These are phyloP conservation scores for Drosophila fuyamai DNA, from an alignment of 1,140 invertebrate species.

Conservation along the genomic window DNA sequence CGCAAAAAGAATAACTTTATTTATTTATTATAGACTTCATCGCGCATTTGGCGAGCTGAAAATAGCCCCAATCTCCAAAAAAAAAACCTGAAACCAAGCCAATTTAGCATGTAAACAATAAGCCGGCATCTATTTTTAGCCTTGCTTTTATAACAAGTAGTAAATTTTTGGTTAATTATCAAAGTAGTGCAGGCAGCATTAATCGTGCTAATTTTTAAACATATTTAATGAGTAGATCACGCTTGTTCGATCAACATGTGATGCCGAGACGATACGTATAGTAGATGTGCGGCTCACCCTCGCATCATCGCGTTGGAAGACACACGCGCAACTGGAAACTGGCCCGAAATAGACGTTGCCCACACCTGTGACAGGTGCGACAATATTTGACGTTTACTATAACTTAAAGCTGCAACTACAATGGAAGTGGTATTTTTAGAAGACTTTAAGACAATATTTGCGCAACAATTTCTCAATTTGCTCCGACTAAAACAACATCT, in stretches of 20 bases:
- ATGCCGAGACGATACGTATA: constrained; percentile 24
- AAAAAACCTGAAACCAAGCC: constrained; percentile 3
- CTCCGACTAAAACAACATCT: constrained; percentile 40
- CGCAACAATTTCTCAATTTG: constrained; percentile 39
- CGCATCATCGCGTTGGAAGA: constrained; percentile 4
- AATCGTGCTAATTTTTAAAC: constrained; percentile 50
- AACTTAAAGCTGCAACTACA: constrained; percentile 46
- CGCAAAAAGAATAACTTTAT: neutral
- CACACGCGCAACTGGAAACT: constrained; percentile 31
- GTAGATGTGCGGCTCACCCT: constrained; percentile 25
- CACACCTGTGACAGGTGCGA: constrained; percentile 59
- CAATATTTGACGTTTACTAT: constrained; percentile 41
- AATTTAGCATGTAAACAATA: constrained; percentile 29
- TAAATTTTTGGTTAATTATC: constrained; percentile 52
- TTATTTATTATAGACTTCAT: neutral
- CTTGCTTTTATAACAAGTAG: constrained; percentile 24
- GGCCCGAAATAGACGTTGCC: constrained; percentile 32
- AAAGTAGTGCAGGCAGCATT: constrained; percentile 30
- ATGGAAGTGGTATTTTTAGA: constrained; percentile 52
- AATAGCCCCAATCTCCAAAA: constrained; percentile 14
- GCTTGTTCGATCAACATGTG: constrained; percentile 40
- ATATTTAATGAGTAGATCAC: constrained; percentile 47
- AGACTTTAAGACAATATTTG: constrained; percentile 52
- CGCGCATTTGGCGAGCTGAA: neutral
- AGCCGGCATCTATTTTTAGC: constrained; percentile 39